phyloP scores from a whole-genome alignment of 2,888 invertebrate genomes.

The Petrolisthes manimaculis region DNA sequence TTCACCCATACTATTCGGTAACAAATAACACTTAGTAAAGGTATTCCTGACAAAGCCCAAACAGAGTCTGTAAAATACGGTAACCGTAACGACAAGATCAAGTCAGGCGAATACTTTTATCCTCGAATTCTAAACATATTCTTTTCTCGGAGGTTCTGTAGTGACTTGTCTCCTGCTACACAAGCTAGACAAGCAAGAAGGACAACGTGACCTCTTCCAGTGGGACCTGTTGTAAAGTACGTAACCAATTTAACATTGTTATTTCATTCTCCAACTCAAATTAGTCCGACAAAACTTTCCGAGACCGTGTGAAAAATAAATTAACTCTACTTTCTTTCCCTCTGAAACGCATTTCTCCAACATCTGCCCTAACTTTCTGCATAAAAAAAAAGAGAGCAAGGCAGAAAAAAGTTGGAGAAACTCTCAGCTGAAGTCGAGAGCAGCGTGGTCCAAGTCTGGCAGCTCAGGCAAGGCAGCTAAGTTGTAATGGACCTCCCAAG shows the following conservation, averaged over 20 bases:
- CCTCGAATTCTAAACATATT: no score
- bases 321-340: not conserved
- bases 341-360: conserved; percentile 2
- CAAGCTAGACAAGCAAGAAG: not conserved
- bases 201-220: not conserved
- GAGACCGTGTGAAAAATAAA: not conserved
- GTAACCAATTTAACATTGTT: not conserved
- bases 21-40: no score
- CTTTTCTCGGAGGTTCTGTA: no score
- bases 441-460: not conserved
- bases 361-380: conserved; percentile 13
- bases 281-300: not conserved
- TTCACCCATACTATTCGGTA: no score
- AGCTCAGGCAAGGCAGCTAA: not conserved
- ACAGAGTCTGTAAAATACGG: no score
- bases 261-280: not conserved
- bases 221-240: not conserved
- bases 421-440: not conserved
- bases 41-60: no score
- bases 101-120: no score
- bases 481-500: not conserved
- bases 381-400: not conserved
- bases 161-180: no score
- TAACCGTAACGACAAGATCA: no score
- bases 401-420: not conserved